Evolutionary conservation across 2,113 vertebrate species (phyloP).

Genomic region (Syngnathus typhle): DNA sequence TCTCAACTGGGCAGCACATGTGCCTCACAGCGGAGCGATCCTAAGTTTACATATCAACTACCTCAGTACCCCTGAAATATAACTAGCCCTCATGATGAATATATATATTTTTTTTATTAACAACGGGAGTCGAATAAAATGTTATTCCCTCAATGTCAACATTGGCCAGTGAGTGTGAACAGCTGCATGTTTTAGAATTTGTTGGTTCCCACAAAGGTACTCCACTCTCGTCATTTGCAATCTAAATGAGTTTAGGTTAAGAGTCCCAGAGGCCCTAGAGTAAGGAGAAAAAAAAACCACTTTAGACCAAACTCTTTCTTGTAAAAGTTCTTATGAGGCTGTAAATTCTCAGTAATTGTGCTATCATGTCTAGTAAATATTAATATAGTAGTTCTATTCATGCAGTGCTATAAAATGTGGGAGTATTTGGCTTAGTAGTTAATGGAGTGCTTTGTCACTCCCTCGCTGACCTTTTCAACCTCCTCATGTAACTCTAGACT

Average conservation of each 20-base stretch:
- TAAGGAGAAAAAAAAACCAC: too few relatives aligned
- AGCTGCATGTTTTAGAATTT: too few relatives aligned
- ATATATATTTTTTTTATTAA: neutral
- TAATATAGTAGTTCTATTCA: too few relatives aligned
- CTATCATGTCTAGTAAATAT: neutral
- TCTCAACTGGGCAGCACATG: too few relatives aligned
- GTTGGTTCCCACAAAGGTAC: too few relatives aligned
- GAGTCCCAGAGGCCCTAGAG: too few relatives aligned
- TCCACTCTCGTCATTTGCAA: neutral
- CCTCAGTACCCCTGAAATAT: too few relatives aligned
- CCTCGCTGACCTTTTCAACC: constrained; percentile 33
- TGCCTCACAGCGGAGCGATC: too few relatives aligned
- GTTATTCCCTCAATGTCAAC: neutral
- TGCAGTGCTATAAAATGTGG: too few relatives aligned
- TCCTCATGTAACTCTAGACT: constrained; percentile 38
- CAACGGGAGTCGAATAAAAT: neutral
- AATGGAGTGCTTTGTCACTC: constrained; percentile 5
- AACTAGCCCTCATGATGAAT: neutral
- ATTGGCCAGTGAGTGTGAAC: neutral
- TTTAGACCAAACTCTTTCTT: too few relatives aligned
- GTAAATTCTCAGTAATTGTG: neutral
- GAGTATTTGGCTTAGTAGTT: neutral
- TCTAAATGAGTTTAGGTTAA: neutral
- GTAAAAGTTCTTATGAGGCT: too few relatives aligned
- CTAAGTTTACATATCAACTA: too few relatives aligned